Base-by-base conservation (phyloP, 2,888 invertebrate genomes). In the Apamea sordens region DNA sequence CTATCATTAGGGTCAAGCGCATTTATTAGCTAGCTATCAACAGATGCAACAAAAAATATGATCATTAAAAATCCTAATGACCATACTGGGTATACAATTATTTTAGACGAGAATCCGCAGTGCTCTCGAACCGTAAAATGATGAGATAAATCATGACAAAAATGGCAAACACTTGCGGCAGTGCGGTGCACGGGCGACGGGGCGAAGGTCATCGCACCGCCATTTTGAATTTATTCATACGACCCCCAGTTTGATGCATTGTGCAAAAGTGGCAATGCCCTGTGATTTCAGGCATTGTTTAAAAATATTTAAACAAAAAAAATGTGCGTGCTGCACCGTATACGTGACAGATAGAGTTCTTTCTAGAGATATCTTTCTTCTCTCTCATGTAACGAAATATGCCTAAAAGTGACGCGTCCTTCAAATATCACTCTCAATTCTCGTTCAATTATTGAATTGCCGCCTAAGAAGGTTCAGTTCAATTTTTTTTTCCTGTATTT, bases 131-230 rank as follows among this genome's bases (percentile, higher is more conserved):
- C 83, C 89, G 85, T 89, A 79, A 85, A 84, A 84, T 84, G 36
- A 86, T 84, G 76, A 83, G 88, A 89, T 89, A 84, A 89, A 85
- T 84, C 76, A 84, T 82, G 77, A 78, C 85, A 82, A 87, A 87
- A 82, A 89, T 88, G 76, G 74, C 85, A 86, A 87, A 88, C 87
- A 84, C 80, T 86, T 88, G 85, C 32, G 82, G 77, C 80, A 83
- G 79, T 78, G 77, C 77, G 79, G 79, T 90, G 86, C 90, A 89
- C 83, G 84, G 86, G 69, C 79, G 80, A 83, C 86, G 91, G 86
- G 86, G 69, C 79, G 81, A 83, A 87, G 91, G 86, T 91, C 90
- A 88, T 87, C 82, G 91, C 47, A 69, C 91, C 70, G 70, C 77
- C 82, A 84, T 82, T 86, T 86, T 89, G 70, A 76, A 81, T 77